Conservation (phyloP, 2,888 invertebrate species). For the Apamea crenata region DNA sequence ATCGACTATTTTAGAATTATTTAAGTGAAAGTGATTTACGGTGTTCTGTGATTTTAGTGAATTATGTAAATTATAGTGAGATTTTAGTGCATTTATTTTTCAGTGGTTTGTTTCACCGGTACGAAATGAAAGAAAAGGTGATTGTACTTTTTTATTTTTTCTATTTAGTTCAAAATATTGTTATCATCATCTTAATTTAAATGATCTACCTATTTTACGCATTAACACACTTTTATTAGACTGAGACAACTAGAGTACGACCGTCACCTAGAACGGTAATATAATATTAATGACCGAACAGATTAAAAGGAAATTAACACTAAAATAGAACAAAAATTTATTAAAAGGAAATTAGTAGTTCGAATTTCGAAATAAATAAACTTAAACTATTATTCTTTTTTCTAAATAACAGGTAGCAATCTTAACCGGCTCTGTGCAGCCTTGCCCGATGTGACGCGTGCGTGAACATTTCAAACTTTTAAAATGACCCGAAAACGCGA, state of each 20-base stretch:
- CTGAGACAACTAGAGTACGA: conserved; percentile 11
- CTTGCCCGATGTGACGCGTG: not conserved
- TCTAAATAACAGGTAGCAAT: not conserved
- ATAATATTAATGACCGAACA: conserved; percentile 42
- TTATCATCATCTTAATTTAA: not conserved
- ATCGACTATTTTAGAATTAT: conserved; percentile 22
- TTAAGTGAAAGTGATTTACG: conserved; percentile 35
- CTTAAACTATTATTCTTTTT: not conserved
- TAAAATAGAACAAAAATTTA: conserved; percentile 13
- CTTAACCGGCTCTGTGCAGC: not conserved
- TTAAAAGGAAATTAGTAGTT: not conserved
- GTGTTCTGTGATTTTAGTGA: conserved; percentile 43
- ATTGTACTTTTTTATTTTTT: conserved; percentile 22
- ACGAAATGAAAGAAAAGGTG: conserved; percentile 65
- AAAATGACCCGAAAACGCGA: not conserved
- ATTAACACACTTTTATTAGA: conserved; percentile 33
- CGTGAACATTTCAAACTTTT: not conserved
- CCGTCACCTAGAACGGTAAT: conserved; percentile 48
- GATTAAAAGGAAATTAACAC: conserved; percentile 6
- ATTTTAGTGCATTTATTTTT: conserved; percentile 42
- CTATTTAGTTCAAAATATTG: not conserved
- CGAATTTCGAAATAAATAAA: not conserved
- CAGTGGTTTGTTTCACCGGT: not conserved
- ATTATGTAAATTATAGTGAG: conserved; percentile 35
- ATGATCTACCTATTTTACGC: conserved; percentile 9